phyloP scores from a whole-genome alignment of 2,888 invertebrate genomes.

The Oeneis ivallda region DNA sequence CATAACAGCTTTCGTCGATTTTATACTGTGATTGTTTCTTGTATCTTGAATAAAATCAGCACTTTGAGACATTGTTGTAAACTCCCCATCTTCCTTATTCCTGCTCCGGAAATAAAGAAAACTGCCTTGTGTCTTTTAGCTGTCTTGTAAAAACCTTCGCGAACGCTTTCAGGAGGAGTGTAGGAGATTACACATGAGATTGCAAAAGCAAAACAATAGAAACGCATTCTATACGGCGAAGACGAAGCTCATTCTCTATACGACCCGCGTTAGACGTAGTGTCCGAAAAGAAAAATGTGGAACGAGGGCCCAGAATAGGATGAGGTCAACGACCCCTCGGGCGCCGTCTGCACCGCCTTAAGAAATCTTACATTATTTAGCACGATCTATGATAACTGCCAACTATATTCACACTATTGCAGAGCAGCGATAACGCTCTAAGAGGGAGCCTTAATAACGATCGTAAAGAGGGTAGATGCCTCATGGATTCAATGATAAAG shows the following conservation, averaged over 20 bases:
- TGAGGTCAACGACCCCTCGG: conserved; percentile 66
- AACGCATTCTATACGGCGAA: conserved; percentile 68
- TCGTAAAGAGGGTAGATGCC: conserved; percentile 42
- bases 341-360: conserved; percentile 48
- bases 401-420: conserved; percentile 48
- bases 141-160: conserved; percentile 34
- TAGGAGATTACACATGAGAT: conserved; percentile 72
- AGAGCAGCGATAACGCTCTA: conserved; percentile 20
- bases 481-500: conserved; percentile 3
- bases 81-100: not conserved
- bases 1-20: not conserved
- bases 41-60: conserved; percentile 1
- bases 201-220: conserved; percentile 73
- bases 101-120: conserved; percentile 17
- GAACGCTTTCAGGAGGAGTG: conserved; percentile 43
- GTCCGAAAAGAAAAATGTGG: conserved; percentile 78
- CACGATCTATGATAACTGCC: conserved; percentile 61
- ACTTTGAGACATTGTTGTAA: not conserved
- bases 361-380: conserved; percentile 64
- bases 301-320: conserved; percentile 59
- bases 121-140: conserved; percentile 38
- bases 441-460: conserved; percentile 26
- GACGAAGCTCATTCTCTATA: conserved; percentile 67
- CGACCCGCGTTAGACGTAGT: conserved; percentile 60
- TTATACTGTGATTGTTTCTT: not conserved